phyloP scores from a whole-genome alignment of 2,113 vertebrate genomes.

The Ia io region DNA sequence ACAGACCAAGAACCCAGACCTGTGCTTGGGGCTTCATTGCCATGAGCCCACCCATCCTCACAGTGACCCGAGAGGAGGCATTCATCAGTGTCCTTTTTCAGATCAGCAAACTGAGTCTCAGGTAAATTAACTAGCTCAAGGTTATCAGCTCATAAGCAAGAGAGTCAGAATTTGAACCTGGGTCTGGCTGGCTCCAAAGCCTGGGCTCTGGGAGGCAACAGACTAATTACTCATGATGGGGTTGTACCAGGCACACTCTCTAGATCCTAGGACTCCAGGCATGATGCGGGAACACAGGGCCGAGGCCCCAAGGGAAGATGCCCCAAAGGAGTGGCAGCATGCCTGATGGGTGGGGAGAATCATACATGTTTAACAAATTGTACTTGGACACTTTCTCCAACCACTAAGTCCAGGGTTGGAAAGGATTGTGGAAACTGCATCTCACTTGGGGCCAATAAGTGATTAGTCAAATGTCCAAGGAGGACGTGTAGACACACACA shows the following conservation, averaged over 20 bases:
- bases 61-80: not conserved
- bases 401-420: slow-evolving; percentile 50
- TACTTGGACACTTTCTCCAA: slow-evolving; percentile 44
- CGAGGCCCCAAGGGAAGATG: not conserved
- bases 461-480: slow-evolving; percentile 25
- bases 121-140: not conserved
- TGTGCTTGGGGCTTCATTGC: not conserved
- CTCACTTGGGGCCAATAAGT: slow-evolving; percentile 49
- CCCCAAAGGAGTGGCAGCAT: not conserved
- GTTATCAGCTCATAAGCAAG: not conserved
- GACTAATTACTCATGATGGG: not conserved
- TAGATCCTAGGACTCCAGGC: not conserved
- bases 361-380: slow-evolving; percentile 19
- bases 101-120: not conserved
- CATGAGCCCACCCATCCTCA: not conserved
- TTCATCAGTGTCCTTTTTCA: not conserved
- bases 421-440: slow-evolving; percentile 45
- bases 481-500: not conserved
- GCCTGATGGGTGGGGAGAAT: not conserved
- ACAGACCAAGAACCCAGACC: not conserved
- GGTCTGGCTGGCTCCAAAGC: not conserved
- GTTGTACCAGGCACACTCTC: not conserved
- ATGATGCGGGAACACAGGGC: not conserved
- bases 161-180: not conserved
- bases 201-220: not conserved